Evolutionary conservation across 1,140 invertebrate genomes (phyloP).

Genomic region (Belonocnema kinseyi): DNA sequence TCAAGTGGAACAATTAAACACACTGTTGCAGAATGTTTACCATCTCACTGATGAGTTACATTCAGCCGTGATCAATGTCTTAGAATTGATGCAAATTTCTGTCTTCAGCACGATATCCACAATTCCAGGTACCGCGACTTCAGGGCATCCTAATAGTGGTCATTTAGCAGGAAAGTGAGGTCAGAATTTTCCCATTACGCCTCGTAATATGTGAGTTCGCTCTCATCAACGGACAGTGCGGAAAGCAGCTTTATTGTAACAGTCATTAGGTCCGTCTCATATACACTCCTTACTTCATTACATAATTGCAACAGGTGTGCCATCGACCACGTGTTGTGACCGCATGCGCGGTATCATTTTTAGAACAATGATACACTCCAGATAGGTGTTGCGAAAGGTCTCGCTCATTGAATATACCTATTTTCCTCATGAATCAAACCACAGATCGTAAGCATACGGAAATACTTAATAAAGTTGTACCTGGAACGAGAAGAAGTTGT

Average conservation of each 20-base stretch:
- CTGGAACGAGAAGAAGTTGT: not conserved
- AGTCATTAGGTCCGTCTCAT: constrained; percentile 1
- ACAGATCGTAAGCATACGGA: not conserved
- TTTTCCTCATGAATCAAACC: not conserved
- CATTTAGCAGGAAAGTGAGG: no score
- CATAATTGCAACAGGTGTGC: constrained; percentile 65
- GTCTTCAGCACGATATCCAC: no score
- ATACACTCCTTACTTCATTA: constrained; percentile 67
- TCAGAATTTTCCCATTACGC: no score
- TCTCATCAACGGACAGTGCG: no score
- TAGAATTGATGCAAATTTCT: no score
- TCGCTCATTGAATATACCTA: constrained; percentile 7
- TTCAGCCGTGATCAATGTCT: no score
- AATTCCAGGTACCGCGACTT: no score
- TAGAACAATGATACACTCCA: constrained; percentile 1
- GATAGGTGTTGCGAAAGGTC: constrained; percentile 18
- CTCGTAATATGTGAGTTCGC: no score
- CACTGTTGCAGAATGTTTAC: no score
- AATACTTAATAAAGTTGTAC: not conserved
- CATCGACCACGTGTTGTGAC: constrained; percentile 34
- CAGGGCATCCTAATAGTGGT: no score
- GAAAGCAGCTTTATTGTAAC: not conserved
- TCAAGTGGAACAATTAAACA: no score
- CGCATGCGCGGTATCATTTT: constrained; percentile 11
- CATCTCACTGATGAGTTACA: no score